Evolutionary conservation across 1,140 invertebrate species (phyloP), one percentile per base, ranked within the genome.

Genomic region (Papilio glaucus): DNA sequence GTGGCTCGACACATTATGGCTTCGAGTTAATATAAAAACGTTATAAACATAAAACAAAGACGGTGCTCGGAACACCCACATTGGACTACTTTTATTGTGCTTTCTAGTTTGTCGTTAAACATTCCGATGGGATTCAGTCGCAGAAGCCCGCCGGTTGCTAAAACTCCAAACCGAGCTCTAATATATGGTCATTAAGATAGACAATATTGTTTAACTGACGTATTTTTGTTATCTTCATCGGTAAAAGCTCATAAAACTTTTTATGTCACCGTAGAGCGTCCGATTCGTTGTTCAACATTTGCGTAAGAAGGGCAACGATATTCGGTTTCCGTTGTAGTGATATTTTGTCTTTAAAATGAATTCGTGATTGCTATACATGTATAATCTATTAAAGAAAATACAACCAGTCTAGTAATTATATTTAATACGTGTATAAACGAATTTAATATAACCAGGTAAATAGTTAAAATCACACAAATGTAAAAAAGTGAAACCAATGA

Each of bases 41-140:
- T 45, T 84, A 79, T 79, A 75, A 80, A 68, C 83, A 84, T 86
- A 85, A 85, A 85, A 82, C 76, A 84, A 76, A 84, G 75, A 72
- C 78, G 77, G 76, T 78, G 73, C 70, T 72, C 24, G 72, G 73
- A 77, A 80, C 80, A 80, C 79, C 82, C 78, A 81, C 82, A 84
- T 75, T 45, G 72, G 65, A 69, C 73, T 79, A 78, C 57, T 76
- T 81, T 80, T 82, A 79, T 76, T 77, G 75, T 83, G 71, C 39
- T 76, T 80, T 78, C 78, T 78, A 81, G 76, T 77, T 49, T 38
- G 71, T 71, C 74, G 71, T 84, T 80, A 83, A 84, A 74, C 53
- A 15, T 9, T 38, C 26, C 68, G 74, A 76, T 65, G 70, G 60
- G 24, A 75, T 65, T 70, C 61, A 39, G 72, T 80, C 57, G 78